Evolutionary conservation across 2,888 invertebrate genomes (phyloP).

Genomic region (Amphipyra tragopoginis): DNA sequence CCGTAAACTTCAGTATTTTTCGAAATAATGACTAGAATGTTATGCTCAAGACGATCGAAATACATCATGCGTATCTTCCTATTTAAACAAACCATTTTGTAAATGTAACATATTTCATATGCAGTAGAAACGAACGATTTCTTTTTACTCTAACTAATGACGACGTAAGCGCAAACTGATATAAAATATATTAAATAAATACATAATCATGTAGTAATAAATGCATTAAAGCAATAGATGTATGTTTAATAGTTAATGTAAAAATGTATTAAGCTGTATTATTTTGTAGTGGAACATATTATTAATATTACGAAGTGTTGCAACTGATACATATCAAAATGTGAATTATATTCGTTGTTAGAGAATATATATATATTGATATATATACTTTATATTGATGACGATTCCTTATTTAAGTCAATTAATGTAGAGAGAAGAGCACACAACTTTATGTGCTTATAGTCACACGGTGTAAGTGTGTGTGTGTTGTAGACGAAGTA

Average conservation of each 20-base stretch:
- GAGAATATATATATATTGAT: conserved; percentile 72
- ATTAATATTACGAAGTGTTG: conserved; percentile 62
- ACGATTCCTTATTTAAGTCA: conserved; percentile 89
- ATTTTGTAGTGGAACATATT: conserved; percentile 69
- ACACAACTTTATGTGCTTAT: conserved; percentile 68
- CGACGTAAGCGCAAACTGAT: conserved; percentile 50
- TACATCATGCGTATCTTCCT: conserved; percentile 71
- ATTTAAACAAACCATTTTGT: conserved; percentile 64
- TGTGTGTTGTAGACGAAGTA: conserved; percentile 34
- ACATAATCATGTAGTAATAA: conserved; percentile 52
- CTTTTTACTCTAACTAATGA: conserved; percentile 30
- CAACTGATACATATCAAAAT: conserved; percentile 86
- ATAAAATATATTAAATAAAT: conserved; percentile 42
- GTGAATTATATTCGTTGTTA: conserved; percentile 77
- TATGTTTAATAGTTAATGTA: conserved; percentile 70
- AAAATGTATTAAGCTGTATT: conserved; percentile 72
- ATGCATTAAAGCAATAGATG: conserved; percentile 70
- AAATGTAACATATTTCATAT: conserved; percentile 51
- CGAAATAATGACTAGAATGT: conserved; percentile 58
- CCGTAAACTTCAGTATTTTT: conserved; percentile 65
- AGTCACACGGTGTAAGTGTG: conserved; percentile 60
- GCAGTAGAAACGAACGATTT: conserved; percentile 31
- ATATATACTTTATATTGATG: conserved; percentile 72
- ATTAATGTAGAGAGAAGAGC: conserved; percentile 81
- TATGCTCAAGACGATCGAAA: conserved; percentile 69